Conservation (phyloP, 2,113 vertebrate species). For the Dipodomys spectabilis region DNA sequence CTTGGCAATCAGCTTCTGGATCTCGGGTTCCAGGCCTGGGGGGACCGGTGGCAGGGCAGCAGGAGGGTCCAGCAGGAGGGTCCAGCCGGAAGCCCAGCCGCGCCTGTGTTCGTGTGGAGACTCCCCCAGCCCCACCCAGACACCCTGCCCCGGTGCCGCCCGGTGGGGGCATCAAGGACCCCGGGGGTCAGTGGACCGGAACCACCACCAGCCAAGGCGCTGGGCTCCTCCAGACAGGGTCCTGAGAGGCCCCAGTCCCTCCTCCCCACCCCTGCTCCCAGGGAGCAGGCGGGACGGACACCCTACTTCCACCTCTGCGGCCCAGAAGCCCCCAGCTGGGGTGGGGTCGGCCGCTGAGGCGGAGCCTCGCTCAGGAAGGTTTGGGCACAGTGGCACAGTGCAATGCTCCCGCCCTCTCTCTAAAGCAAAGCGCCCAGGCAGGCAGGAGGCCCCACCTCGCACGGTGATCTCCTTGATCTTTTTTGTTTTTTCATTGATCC, state of each 20-base stretch:
- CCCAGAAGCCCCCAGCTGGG: too few relatives aligned
- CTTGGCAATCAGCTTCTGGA: slow-evolving; percentile 95
- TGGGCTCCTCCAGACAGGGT: too few relatives aligned
- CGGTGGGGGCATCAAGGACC: background rate
- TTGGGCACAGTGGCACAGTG: rapidly evolving
- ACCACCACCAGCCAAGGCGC: too few relatives aligned
- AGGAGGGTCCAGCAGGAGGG: rapidly evolving
- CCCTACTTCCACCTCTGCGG: too few relatives aligned
- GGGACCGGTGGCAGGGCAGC: background rate
- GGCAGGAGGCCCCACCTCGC: slow-evolving; percentile 86
- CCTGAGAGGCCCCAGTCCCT: too few relatives aligned
- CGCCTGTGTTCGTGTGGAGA: rapidly evolving
- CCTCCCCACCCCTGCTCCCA: too few relatives aligned
- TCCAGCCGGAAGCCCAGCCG: background rate
- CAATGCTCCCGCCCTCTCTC: background rate
- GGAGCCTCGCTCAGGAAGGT: background rate
- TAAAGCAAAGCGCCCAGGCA: background rate
- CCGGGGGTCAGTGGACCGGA: too few relatives aligned
- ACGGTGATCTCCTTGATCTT: slow-evolving; percentile 98
- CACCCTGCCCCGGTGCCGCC: too few relatives aligned
- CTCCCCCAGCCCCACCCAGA: too few relatives aligned
- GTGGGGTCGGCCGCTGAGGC: background rate
- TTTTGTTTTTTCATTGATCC: slow-evolving; percentile 97
- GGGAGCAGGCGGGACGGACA: too few relatives aligned
- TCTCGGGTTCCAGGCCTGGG: slow-evolving; percentile 95